A percentile compares a stretch with the other conserved stretches of the same genome.
Evolutionary conservation across 2,888 invertebrate species (phyloP).

Genomic region (Drosophila kokeensis): DNA sequence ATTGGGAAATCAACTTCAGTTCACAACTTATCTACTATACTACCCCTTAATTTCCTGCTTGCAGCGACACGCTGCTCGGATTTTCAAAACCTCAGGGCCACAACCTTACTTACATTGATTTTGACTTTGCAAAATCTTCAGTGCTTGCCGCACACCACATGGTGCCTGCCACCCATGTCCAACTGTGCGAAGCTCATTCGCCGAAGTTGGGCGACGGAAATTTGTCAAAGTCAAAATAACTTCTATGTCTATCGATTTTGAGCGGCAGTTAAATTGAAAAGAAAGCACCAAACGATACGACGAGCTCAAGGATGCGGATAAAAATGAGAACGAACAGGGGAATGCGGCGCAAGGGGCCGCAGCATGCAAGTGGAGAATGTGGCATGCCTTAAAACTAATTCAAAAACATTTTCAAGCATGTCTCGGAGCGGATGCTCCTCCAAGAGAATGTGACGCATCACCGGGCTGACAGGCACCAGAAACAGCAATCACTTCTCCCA

Average conservation of each 20-base stretch:
- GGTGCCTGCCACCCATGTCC: conserved; percentile 15
- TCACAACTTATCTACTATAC: conserved; percentile 27
- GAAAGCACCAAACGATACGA: conserved; percentile 38
- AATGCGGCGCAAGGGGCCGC: background rate
- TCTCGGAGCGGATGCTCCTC: conserved; percentile 28
- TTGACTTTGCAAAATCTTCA: conserved; percentile 25
- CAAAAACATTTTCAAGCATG: conserved; percentile 48
- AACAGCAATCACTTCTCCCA: conserved; percentile 4
- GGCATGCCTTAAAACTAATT: conserved; percentile 65
- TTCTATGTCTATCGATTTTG: conserved; percentile 66
- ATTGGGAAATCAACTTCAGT: conserved; percentile 11
- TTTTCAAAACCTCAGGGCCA: conserved; percentile 16
- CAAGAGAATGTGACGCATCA: conserved; percentile 57
- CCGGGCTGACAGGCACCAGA: conserved; percentile 29
- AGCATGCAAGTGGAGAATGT: conserved; percentile 33
- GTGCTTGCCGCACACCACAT: conserved; percentile 21
- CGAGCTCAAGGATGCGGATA: conserved; percentile 2
- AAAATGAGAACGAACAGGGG: background rate
- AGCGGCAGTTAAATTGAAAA: conserved; percentile 60
- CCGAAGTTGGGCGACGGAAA: conserved; percentile 54
- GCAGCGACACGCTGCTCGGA: conserved; percentile 14
- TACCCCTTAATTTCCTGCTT: conserved; percentile 41
- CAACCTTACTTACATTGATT: conserved; percentile 57
- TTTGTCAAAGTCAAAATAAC: conserved; percentile 69
- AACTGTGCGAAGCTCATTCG: conserved; percentile 21